phyloP scores from a whole-genome alignment of 1,140 invertebrate species.

The Drosophila trapezifrons region DNA sequence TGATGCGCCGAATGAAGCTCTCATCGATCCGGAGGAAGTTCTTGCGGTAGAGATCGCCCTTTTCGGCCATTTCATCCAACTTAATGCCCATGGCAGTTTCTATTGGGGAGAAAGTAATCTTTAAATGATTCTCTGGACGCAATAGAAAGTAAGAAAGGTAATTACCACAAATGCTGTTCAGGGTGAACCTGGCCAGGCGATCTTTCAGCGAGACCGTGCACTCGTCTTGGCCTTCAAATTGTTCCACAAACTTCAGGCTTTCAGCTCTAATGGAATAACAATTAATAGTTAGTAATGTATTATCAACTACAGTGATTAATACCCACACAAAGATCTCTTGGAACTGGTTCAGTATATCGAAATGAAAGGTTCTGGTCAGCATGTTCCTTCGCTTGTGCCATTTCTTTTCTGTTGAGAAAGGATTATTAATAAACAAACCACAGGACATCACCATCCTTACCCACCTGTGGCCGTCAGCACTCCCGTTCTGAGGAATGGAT shows the following conservation, averaged over 20 bases:
- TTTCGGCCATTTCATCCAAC: constrained; percentile 66
- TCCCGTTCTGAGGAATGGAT: constrained; percentile 88
- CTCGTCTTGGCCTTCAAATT: constrained; percentile 37
- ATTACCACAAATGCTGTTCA: constrained; percentile 91
- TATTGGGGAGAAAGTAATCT: constrained; percentile 57
- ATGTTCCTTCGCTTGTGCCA: constrained; percentile 92
- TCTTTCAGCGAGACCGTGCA: constrained; percentile 45
- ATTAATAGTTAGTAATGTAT: constrained; percentile 87
- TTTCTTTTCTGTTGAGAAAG: constrained; percentile 85
- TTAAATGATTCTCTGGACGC: not conserved
- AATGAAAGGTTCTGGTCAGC: constrained; percentile 95
- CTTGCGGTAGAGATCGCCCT: constrained; percentile 68
- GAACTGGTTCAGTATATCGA: constrained; percentile 93
- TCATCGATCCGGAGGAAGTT: constrained; percentile 67
- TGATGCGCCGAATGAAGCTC: constrained; percentile 54
- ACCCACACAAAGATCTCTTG: constrained; percentile 87
- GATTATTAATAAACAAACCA: not conserved
- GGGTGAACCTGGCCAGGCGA: constrained; percentile 87
- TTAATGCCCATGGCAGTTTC: constrained; percentile 93
- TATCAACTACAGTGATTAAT: too few relatives aligned
- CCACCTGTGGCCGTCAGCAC: constrained; percentile 87
- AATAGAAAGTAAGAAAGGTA: too few relatives aligned
- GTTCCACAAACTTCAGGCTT: constrained; percentile 72
- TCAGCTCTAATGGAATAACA: constrained; percentile 86
- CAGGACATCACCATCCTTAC: rapidly evolving